A percentile compares a stretch with the other conserved stretches of the same genome.
These are phyloP conservation scores for Tychaedon coryphoeus DNA, from an alignment of 2,113 vertebrate species.

Conservation along the genomic window DNA sequence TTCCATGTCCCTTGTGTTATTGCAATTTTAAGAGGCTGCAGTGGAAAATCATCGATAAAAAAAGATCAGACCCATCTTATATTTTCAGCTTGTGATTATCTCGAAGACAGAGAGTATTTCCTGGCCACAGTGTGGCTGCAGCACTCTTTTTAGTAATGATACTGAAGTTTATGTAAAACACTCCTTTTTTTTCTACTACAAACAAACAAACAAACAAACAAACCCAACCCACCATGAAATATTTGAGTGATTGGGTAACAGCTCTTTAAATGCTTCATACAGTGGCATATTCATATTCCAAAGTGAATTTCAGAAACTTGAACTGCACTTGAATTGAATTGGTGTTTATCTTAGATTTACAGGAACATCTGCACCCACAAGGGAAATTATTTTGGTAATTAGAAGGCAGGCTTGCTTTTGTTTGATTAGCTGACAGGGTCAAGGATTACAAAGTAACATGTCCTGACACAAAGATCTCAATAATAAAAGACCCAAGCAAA, in stretches of 20 bases:
- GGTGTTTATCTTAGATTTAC: slow-evolving; percentile 34
- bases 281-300: neutral
- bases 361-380: slow-evolving; percentile 43
- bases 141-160: neutral
- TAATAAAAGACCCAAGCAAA: neutral
- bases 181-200: neutral
- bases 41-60: slow-evolving; percentile 39
- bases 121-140: neutral
- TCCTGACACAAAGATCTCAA: slow-evolving; percentile 5
- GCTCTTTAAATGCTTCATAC: slow-evolving; percentile 13
- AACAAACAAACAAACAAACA: neutral
- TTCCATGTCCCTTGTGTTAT: slow-evolving; percentile 29
- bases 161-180: neutral
- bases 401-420: slow-evolving; percentile 23
- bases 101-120: neutral
- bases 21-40: slow-evolving; percentile 54
- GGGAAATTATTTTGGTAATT: slow-evolving; percentile 60
- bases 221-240: neutral
- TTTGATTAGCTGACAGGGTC: slow-evolving; percentile 56
- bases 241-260: neutral
- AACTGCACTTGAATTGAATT: slow-evolving; percentile 9
- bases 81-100: slow-evolving; percentile 33
- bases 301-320: slow-evolving; percentile 22
- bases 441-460: slow-evolving; percentile 23
- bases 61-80: slow-evolving; percentile 34